phyloP scores from a whole-genome alignment of 2,113 vertebrate species.

The Cheilinus undulatus region DNA sequence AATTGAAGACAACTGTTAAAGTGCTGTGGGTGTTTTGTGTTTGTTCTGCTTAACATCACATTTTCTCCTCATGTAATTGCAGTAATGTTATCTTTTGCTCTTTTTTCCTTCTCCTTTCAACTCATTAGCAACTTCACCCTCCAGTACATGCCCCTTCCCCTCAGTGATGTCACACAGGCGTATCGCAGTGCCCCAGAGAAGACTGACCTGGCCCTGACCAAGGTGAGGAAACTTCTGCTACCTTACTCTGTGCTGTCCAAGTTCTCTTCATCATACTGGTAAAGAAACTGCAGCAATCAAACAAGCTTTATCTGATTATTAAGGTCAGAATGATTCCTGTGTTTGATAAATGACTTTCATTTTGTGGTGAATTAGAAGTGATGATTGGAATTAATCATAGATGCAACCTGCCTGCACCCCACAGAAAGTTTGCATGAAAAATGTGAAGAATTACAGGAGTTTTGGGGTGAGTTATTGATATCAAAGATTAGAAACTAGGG shows the following conservation, averaged over 20 bases:
- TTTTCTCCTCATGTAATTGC: slow-evolving; percentile 15
- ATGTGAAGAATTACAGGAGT: too few species aligned
- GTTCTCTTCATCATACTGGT: slow-evolving; percentile 2
- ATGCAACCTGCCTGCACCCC: background rate
- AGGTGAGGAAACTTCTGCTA: slow-evolving; percentile 77
- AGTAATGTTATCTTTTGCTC: slow-evolving; percentile 6
- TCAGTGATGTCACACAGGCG: slow-evolving; percentile 90
- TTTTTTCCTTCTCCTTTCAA: background rate
- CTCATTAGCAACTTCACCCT: slow-evolving; percentile 90
- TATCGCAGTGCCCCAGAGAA: slow-evolving; percentile 89
- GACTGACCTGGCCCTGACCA: slow-evolving; percentile 90
- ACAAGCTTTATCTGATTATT: background rate
- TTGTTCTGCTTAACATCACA: slow-evolving; percentile 58
- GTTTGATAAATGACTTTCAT: slow-evolving; percentile 47
- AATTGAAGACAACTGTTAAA: slow-evolving; percentile 33
- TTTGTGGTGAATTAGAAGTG: slow-evolving; percentile 3
- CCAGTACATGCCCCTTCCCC: slow-evolving; percentile 92
- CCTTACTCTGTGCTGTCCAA: background rate
- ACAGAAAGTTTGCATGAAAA: background rate
- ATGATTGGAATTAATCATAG: slow-evolving; percentile 7
- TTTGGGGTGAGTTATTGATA: too few species aligned
- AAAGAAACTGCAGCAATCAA: background rate
- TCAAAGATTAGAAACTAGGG: too few species aligned
- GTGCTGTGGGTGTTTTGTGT: slow-evolving; percentile 47
- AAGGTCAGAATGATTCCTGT: slow-evolving; percentile 2